A percentile compares a stretch with the other conserved stretches of the same genome.
phyloP scores from a whole-genome alignment of 2,888 invertebrate genomes.

The Strigamia transsilvanica region DNA sequence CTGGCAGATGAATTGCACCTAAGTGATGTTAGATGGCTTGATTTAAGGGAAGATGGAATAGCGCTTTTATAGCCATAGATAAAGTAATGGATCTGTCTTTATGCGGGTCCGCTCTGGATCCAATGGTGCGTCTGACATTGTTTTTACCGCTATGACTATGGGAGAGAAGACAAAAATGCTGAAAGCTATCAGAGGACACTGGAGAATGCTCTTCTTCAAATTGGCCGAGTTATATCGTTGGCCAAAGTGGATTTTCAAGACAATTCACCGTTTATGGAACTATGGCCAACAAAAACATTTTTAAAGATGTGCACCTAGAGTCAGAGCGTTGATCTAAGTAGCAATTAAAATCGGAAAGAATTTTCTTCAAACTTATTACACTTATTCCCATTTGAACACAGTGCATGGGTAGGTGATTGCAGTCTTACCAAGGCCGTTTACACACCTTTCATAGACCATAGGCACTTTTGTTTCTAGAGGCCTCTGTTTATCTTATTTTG shows the following conservation, averaged over 20 bases:
- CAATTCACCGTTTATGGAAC: background rate
- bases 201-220: background rate
- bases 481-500: no score
- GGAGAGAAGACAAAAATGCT: background rate
- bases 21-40: background rate
- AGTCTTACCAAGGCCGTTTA: no score
- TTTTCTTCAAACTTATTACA: no score
- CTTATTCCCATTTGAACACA: no score
- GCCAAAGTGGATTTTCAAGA: conserved; percentile 3
- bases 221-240: background rate
- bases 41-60: background rate
- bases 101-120: background rate
- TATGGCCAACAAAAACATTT: background rate
- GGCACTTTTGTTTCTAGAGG: no score
- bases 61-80: background rate
- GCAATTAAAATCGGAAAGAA: no score
- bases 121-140: conserved; percentile 8
- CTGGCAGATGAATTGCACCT: background rate
- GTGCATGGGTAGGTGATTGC: no score
- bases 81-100: background rate
- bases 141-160: background rate
- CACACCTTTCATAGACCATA: no score
- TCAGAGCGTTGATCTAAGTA: no score
- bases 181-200: conserved; percentile 1
- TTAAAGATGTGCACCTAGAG: background rate